Evolutionary conservation across 2,888 invertebrate species (phyloP).

Genomic region (Punctoribates punctum): DNA sequence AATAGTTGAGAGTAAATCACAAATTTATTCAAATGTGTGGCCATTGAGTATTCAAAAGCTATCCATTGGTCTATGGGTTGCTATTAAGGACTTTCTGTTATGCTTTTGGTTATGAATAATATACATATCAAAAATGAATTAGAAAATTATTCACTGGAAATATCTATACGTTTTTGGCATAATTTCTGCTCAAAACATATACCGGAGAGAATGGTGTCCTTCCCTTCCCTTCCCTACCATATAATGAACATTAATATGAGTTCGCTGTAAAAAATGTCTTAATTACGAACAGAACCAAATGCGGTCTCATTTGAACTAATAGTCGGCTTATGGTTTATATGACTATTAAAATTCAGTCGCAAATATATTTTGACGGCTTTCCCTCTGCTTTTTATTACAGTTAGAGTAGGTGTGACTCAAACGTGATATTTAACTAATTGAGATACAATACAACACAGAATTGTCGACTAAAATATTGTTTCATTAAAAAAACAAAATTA

Average conservation of each 20-base stretch:
- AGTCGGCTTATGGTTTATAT: not conserved
- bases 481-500: too few relatives aligned
- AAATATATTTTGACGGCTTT: constrained; percentile 32
- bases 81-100: not conserved
- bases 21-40: not conserved
- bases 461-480: too few relatives aligned
- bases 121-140: not conserved
- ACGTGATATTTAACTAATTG: constrained; percentile 16
- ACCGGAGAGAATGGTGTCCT: too few relatives aligned
- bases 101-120: not conserved
- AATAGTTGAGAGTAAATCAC: not conserved
- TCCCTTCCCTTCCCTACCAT: not conserved
- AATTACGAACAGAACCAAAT: constrained; percentile 26
- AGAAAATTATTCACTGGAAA: constrained; percentile 15
- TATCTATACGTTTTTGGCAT: not conserved
- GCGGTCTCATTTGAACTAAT: not conserved
- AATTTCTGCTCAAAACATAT: not conserved
- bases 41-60: constrained; percentile 2
- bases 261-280: constrained; percentile 3
- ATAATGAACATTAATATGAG: not conserved
- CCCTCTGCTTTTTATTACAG: constrained; percentile 23
- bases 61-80: not conserved
- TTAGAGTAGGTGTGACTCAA: constrained; percentile 33
- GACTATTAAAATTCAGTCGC: not conserved
- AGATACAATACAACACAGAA: not conserved